Evolutionary conservation across 2,113 vertebrate species (phyloP).

Genomic region (Pseudopodoces humilis): DNA sequence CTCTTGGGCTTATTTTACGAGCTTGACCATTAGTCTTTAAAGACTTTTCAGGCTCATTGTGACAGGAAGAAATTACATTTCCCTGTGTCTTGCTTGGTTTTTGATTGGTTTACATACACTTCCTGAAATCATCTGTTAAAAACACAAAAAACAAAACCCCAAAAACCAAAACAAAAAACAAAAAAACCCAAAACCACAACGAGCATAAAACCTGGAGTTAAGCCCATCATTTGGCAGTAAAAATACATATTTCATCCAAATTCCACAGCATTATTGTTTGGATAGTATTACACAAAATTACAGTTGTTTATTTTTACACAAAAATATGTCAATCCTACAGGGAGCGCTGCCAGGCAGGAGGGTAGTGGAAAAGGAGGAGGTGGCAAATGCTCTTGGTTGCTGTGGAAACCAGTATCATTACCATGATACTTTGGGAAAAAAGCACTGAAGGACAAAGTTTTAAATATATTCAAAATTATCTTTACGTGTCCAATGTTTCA

Average conservation of each 20-base stretch:
- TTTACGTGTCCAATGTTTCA: neutral
- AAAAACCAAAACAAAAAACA: no score
- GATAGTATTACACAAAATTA: neutral
- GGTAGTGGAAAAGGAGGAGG: neutral
- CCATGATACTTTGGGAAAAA: neutral
- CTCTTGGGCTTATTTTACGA: neutral
- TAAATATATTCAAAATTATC: neutral
- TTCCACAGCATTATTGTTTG: neutral
- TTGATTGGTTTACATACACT: neutral
- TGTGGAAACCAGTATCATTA: neutral
- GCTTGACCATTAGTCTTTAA: neutral
- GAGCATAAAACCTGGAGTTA: neutral
- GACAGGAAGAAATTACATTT: neutral
- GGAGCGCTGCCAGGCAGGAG: neutral
- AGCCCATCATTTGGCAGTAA: neutral
- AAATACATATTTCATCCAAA: neutral
- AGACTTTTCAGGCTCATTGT: neutral
- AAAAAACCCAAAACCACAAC: neutral
- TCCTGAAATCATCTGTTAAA: neutral
- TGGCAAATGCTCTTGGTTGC: neutral
- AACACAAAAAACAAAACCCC: neutral
- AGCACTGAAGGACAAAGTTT: neutral
- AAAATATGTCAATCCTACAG: neutral
- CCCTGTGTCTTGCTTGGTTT: neutral
- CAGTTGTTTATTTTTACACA: constrained; percentile 1